These are phyloP conservation scores for Cremastinae sp. DNA, from an alignment of 2,888 invertebrate genomes.

Conservation along the genomic window DNA sequence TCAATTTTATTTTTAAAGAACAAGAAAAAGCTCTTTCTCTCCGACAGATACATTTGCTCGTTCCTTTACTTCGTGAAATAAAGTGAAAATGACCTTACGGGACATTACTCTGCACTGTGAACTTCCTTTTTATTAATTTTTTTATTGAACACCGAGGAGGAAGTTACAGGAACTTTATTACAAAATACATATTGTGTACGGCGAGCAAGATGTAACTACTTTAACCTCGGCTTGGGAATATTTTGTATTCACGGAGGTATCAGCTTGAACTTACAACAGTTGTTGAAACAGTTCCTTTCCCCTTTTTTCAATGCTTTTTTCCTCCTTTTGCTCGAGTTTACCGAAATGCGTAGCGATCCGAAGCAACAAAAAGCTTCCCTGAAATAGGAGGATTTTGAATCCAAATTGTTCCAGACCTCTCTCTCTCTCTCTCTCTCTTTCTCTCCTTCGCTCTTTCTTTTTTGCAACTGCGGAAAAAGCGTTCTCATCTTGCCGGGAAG, in stretches of 20 bases:
- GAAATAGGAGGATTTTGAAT: slow-evolving; percentile 9
- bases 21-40: too few species aligned
- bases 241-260: slow-evolving; percentile 28
- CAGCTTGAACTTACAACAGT: slow-evolving; percentile 20
- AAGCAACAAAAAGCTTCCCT: slow-evolving; percentile 32
- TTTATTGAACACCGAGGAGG: slow-evolving; percentile 11
- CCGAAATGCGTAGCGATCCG: too few species aligned
- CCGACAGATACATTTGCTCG: too few species aligned
- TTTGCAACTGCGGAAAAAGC: not conserved
- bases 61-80: too few species aligned
- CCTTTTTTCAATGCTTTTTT: too few species aligned
- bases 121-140: too few species aligned
- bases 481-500: not conserved
- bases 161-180: slow-evolving; percentile 18
- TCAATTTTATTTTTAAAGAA: too few species aligned
- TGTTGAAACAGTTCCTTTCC: slow-evolving; percentile 13
- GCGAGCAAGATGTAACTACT: not conserved
- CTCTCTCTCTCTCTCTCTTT: not conserved
- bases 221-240: slow-evolving; percentile 4
- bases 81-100: too few species aligned
- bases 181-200: too few species aligned
- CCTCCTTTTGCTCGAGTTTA: too few species aligned
- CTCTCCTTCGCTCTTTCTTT: slow-evolving; percentile 1
- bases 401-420: too few species aligned
- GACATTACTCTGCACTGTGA: too few species aligned